phyloP scores from a whole-genome alignment of 2,113 vertebrate species.

The Leptodactylus fuscus region DNA sequence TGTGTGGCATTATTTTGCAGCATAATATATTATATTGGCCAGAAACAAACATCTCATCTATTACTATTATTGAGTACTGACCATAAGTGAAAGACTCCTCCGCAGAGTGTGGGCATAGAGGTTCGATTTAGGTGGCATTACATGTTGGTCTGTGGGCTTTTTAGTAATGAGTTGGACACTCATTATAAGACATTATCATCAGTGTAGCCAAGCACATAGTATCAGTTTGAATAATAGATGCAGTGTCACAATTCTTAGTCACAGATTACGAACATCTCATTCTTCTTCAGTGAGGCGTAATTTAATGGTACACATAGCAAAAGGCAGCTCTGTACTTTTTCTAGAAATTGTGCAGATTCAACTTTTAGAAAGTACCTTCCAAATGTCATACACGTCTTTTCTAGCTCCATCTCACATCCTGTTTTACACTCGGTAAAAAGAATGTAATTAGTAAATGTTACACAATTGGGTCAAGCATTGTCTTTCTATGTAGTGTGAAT shows the following conservation, averaged over 20 bases:
- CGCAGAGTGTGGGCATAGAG: not conserved
- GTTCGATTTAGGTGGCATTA: not conserved
- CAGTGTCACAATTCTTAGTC: conserved; percentile 12
- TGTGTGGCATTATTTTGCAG: too few species aligned
- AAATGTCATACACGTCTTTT: not conserved
- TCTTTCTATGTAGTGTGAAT: too few species aligned
- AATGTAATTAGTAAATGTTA: not conserved
- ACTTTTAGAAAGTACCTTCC: conserved; percentile 26
- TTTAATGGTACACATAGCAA: not conserved
- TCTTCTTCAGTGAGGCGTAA: not conserved
- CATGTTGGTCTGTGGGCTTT: not conserved
- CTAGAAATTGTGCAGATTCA: conserved; percentile 1
- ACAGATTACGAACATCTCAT: not conserved
- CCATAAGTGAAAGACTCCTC: not conserved
- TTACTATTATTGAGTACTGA: not conserved
- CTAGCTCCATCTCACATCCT: conserved; percentile 2
- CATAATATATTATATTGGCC: too few species aligned
- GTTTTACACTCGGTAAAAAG: not conserved
- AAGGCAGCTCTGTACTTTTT: not conserved
- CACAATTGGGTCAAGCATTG: not conserved
- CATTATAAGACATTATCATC: not conserved
- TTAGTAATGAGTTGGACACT: not conserved
- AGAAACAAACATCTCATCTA: too few species aligned
- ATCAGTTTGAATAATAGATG: not conserved
- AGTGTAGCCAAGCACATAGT: not conserved